phyloP scores from a whole-genome alignment of 2,888 invertebrate genomes.

The Archips crataeganus region DNA sequence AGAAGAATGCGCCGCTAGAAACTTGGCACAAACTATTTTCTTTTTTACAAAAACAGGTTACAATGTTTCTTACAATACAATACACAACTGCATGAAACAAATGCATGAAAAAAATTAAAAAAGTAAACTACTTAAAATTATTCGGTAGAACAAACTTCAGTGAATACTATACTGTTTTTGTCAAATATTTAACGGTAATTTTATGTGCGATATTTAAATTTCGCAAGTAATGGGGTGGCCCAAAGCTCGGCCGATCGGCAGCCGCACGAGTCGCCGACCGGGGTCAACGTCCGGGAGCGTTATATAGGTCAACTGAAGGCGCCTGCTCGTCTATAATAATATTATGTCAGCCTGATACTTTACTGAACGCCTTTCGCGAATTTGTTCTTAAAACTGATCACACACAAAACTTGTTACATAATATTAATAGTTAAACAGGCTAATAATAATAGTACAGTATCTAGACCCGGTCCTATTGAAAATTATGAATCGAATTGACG shows the following conservation, averaged over 20 bases:
- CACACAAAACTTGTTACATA: slow-evolving; percentile 22
- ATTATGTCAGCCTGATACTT: slow-evolving; percentile 67
- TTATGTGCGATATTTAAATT: not conserved
- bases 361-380: slow-evolving; percentile 35
- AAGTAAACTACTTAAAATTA: too few relatives aligned
- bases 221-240: slow-evolving; percentile 18
- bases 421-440: slow-evolving; percentile 1
- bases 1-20: too few relatives aligned
- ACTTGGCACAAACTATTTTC: too few relatives aligned
- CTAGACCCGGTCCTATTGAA: slow-evolving; percentile 14
- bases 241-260: slow-evolving; percentile 47
- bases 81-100: too few relatives aligned
- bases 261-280: slow-evolving; percentile 44
- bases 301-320: slow-evolving; percentile 83
- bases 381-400: slow-evolving; percentile 17
- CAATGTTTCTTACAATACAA: too few relatives aligned
- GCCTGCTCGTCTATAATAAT: slow-evolving; percentile 79
- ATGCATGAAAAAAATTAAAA: too few relatives aligned
- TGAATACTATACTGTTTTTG: not conserved
- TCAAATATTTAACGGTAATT: not conserved
- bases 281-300: slow-evolving; percentile 77
- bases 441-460: slow-evolving; percentile 6
- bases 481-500: slow-evolving; percentile 18
- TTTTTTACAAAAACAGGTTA: too few relatives aligned
- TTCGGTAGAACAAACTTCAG: not conserved